A percentile compares a stretch with the other conserved stretches of the same genome.
These are phyloP conservation scores for Drosophila lacicola DNA, from an alignment of 2,888 invertebrate genomes.

Conservation along the genomic window DNA sequence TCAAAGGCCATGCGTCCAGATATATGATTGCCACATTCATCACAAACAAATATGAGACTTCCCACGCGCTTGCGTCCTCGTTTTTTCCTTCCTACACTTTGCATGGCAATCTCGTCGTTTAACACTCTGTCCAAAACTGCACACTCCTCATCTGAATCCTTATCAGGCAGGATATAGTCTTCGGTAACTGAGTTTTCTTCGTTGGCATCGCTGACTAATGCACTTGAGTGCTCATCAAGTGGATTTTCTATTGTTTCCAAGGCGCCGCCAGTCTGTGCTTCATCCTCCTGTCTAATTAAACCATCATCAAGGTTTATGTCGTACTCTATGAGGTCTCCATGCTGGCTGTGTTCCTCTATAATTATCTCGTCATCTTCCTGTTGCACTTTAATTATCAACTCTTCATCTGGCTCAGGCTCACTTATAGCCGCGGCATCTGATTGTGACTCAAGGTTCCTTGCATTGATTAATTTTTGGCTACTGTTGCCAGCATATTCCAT, in stretches of 20 bases:
- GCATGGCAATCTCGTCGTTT: conserved; percentile 45
- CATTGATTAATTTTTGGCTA: conserved; percentile 1
- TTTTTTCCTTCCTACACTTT: conserved; percentile 19
- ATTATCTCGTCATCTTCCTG: conserved; percentile 8
- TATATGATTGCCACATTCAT: conserved; percentile 70
- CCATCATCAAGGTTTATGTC: conserved; percentile 45
- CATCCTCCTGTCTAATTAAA: conserved; percentile 22
- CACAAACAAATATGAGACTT: conserved; percentile 56
- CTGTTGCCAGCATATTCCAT: conserved; percentile 10
- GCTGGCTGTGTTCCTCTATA: conserved; percentile 7
- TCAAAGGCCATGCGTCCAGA: conserved; percentile 69
- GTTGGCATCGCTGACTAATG: not conserved
- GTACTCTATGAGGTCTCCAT: conserved; percentile 36
- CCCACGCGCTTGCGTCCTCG: conserved; percentile 39
- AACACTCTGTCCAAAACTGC: conserved; percentile 40
- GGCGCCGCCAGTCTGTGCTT: not conserved
- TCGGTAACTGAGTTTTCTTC: not conserved
- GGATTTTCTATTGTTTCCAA: conserved; percentile 1
- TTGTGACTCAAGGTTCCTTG: conserved; percentile 4
- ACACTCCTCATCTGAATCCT: conserved; percentile 43
- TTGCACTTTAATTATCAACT: conserved; percentile 10
- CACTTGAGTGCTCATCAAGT: conserved; percentile 9
- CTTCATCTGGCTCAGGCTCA: not conserved
- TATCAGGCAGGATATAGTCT: conserved; percentile 34
- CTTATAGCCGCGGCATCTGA: not conserved